Conservation (phyloP, 2,888 invertebrate species). For the Dryobota labecula region DNA sequence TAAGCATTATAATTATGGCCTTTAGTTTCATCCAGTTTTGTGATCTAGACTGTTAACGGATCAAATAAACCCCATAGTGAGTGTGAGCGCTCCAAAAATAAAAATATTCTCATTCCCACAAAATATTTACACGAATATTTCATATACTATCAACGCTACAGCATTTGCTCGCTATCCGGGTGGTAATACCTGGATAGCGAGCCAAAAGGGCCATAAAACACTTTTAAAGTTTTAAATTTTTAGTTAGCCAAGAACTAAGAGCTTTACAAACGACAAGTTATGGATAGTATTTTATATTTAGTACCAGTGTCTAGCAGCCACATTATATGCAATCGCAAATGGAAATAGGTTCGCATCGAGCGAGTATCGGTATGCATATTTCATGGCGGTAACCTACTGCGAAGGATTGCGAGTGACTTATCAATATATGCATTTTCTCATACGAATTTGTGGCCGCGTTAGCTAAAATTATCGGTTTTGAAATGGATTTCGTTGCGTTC, state of each 20-base stretch:
- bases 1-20: neutral
- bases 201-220: constrained; percentile 45
- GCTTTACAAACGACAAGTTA: constrained; percentile 43
- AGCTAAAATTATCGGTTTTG: constrained; percentile 41
- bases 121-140: constrained; percentile 26
- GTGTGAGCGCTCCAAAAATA: constrained; percentile 3
- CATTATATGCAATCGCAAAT: constrained; percentile 64
- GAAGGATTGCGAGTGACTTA: constrained; percentile 52
- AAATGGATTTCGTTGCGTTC: constrained; percentile 28
- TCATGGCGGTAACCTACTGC: constrained; percentile 48
- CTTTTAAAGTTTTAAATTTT: constrained; percentile 48
- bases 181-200: constrained; percentile 15
- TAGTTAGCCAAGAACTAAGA: constrained; percentile 28
- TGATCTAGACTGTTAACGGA: neutral
- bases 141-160: constrained; percentile 22
- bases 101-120: neutral
- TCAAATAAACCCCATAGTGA: neutral
- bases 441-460: constrained; percentile 54
- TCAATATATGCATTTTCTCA: constrained; percentile 60
- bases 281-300: constrained; percentile 54
- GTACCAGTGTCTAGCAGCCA: constrained; percentile 38
- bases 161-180: no score
- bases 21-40: neutral
- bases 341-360: constrained; percentile 57
- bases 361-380: constrained; percentile 61